These are phyloP conservation scores for Drosophila carrolli DNA, from an alignment of 1,140 invertebrate genomes.

Conservation along the genomic window DNA sequence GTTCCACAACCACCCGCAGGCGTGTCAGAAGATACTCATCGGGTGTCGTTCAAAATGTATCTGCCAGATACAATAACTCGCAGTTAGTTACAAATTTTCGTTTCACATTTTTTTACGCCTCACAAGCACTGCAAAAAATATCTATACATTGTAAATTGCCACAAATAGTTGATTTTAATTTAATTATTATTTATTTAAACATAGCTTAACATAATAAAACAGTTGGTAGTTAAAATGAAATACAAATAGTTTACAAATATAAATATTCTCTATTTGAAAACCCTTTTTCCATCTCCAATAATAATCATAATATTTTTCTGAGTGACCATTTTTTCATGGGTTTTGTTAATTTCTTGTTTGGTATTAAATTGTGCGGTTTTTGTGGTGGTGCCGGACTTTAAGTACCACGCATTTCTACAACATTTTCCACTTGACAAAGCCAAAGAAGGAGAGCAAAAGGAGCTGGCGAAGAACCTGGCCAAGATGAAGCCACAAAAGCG, in stretches of 20 bases:
- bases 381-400: slow-evolving; percentile 71
- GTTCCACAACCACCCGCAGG: slow-evolving; percentile 14
- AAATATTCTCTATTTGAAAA: too few species aligned
- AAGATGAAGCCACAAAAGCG: slow-evolving; percentile 79
- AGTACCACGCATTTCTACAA: slow-evolving; percentile 70
- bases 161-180: too few species aligned
- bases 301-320: not conserved
- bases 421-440: slow-evolving; percentile 79
- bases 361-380: slow-evolving; percentile 82
- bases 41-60: slow-evolving; percentile 48
- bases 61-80: slow-evolving; percentile 41
- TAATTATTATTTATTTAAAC: too few species aligned
- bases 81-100: slow-evolving; percentile 44
- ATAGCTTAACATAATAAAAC: too few species aligned
- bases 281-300: too few species aligned
- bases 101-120: slow-evolving; percentile 38
- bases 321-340: slow-evolving; percentile 2
- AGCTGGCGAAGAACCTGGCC: slow-evolving; percentile 14
- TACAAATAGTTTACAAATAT: too few species aligned
- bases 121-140: not conserved
- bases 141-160: too few species aligned
- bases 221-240: too few species aligned
- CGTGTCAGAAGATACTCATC: slow-evolving; percentile 19
- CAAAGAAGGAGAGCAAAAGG: slow-evolving; percentile 12
- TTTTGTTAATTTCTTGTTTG: slow-evolving; percentile 49